These are phyloP conservation scores for Alfaro cultratus DNA, from an alignment of 2,797 vertebrate genomes.

Conservation along the genomic window DNA sequence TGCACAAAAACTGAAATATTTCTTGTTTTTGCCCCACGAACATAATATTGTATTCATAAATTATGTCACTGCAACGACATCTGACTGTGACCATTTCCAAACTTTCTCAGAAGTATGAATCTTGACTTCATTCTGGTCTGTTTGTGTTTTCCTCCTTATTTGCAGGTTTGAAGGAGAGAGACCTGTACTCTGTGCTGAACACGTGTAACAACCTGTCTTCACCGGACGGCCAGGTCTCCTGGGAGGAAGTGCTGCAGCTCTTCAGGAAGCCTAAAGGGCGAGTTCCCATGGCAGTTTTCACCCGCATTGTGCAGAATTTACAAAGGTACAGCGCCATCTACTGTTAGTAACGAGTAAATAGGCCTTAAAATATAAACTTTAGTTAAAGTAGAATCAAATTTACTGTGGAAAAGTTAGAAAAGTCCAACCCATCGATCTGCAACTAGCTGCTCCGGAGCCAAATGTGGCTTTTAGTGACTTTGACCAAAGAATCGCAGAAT, in stretches of 20 bases:
- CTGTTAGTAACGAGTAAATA: background rate
- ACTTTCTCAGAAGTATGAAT: background rate
- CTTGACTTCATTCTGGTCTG: background rate
- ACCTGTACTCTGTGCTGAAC: slow-evolving; percentile 84
- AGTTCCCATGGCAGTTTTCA: slow-evolving; percentile 83
- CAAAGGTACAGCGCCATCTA: slow-evolving; percentile 66
- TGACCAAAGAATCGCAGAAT: background rate
- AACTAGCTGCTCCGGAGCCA: too few relatives aligned
- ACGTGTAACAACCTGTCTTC: slow-evolving; percentile 71
- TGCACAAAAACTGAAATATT: background rate
- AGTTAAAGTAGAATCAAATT: background rate
- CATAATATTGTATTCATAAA: background rate
- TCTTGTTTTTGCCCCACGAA: background rate
- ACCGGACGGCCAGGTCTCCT: slow-evolving; percentile 46
- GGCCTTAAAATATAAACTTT: background rate
- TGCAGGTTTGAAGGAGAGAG: slow-evolving; percentile 84
- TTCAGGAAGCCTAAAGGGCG: slow-evolving; percentile 68
- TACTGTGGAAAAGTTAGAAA: background rate
- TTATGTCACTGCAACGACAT: background rate
- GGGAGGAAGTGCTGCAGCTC: slow-evolving; percentile 75
- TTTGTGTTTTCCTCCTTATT: background rate
- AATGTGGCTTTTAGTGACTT: too few relatives aligned
- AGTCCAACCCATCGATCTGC: background rate
- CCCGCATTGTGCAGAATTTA: slow-evolving; percentile 77
- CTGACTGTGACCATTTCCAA: background rate